A percentile compares a stretch with the other conserved stretches of the same genome.
Evolutionary conservation across 2,113 vertebrate species (phyloP).

Genomic region (Alexandromys fortis): DNA sequence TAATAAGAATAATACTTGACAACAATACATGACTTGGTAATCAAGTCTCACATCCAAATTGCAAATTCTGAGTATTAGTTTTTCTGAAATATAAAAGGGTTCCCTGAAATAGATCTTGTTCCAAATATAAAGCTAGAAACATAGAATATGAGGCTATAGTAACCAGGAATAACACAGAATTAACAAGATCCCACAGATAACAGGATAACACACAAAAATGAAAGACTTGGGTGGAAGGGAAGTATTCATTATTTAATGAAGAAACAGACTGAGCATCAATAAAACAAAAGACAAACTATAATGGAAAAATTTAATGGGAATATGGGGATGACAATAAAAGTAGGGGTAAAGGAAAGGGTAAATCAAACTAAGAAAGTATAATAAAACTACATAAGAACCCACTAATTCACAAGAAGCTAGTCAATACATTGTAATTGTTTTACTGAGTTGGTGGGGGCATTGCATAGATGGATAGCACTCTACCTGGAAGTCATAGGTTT

Average conservation of each 20-base stretch:
- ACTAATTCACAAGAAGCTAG: background rate
- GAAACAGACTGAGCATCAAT: background rate
- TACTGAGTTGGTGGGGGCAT: background rate
- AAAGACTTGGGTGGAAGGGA: background rate
- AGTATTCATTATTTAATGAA: background rate
- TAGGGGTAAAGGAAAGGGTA: background rate
- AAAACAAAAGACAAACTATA: background rate
- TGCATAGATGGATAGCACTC: background rate
- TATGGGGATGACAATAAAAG: background rate
- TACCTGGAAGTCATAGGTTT: background rate
- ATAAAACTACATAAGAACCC: background rate
- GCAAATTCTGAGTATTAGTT: background rate
- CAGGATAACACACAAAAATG: background rate
- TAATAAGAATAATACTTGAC: background rate
- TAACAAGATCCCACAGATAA: background rate
- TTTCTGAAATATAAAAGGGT: background rate
- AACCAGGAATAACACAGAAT: background rate
- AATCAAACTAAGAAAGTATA: background rate
- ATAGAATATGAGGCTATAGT: background rate
- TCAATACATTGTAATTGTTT: background rate
- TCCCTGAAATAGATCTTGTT: background rate
- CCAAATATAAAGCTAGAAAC: background rate
- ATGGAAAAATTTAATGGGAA: background rate
- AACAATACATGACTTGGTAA: background rate
- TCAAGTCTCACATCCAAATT: background rate